Evolutionary conservation across 64 coral and sea anemone genomes (phyloP).

Genomic region (Actinia equina): DNA sequence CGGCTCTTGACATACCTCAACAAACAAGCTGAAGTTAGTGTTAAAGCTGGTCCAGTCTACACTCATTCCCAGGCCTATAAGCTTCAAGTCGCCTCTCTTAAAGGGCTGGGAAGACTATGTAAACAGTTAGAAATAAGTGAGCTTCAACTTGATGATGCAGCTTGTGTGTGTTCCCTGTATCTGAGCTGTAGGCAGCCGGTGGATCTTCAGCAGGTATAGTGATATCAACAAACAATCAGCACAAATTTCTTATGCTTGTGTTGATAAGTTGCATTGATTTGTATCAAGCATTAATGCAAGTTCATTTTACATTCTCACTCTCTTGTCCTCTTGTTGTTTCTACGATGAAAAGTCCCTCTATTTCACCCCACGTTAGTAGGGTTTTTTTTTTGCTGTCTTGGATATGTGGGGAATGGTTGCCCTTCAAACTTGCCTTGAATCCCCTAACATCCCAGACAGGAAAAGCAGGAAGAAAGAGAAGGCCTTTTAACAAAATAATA

Average conservation of each 20-base stretch:
- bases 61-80: constrained; percentile 79
- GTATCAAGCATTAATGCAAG: no score
- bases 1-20: constrained; percentile 53
- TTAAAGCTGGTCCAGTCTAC: constrained; percentile 75
- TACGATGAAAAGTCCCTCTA: no score
- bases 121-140: constrained; percentile 66
- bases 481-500: no score
- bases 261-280: no score
- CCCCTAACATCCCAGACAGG: no score
- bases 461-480: no score
- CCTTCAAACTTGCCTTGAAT: no score
- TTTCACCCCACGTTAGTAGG: no score
- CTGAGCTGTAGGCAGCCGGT: constrained; percentile 73
- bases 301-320: no score
- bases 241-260: background rate
- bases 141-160: constrained; percentile 31
- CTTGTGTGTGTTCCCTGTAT: constrained; percentile 54
- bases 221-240: background rate
- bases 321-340: no score
- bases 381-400: no score
- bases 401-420: no score
- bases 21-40: constrained; percentile 66
- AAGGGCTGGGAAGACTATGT: constrained; percentile 70
- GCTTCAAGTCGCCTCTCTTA: constrained; percentile 56
- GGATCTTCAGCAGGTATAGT: constrained; percentile 63